A percentile compares a stretch with the other conserved stretches of the same genome.
Evolutionary conservation across 1,140 invertebrate genomes (phyloP).

Genomic region (Meloidogyne hapla): DNA sequence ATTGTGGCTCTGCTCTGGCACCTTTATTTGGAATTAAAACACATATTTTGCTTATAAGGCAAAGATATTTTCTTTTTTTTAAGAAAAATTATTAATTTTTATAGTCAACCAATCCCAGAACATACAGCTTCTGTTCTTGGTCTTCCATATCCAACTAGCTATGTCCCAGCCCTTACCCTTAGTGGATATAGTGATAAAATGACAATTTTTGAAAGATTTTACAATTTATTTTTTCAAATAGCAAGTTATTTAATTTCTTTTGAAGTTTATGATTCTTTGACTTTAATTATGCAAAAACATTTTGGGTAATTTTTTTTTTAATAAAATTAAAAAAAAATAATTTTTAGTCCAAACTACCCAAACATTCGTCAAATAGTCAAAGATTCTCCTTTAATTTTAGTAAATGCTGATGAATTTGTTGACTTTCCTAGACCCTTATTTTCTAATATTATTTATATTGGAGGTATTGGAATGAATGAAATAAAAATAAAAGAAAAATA

Average conservation of each 20-base stretch:
- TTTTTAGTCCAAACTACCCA: slow-evolving; percentile 42
- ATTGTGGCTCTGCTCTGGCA: slow-evolving; percentile 31
- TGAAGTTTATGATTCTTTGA: slow-evolving; percentile 15
- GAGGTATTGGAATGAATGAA: slow-evolving; percentile 33
- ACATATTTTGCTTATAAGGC: slow-evolving; percentile 29
- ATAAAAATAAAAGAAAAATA: slow-evolving; percentile 7
- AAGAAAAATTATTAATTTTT: slow-evolving; percentile 14
- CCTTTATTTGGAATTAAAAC: slow-evolving; percentile 29
- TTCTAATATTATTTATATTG: slow-evolving; percentile 42
- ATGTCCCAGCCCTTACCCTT: slow-evolving; percentile 36
- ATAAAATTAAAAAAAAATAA: background rate
- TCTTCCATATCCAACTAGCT: slow-evolving; percentile 37
- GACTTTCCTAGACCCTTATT: slow-evolving; percentile 40
- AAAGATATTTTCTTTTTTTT: too few relatives aligned
- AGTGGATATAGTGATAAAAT: slow-evolving; percentile 34
- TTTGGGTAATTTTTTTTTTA: slow-evolving; percentile 33
- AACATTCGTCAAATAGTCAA: slow-evolving; percentile 24
- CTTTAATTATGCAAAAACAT: slow-evolving; percentile 37
- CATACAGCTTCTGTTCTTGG: slow-evolving; percentile 32
- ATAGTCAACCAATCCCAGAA: slow-evolving; percentile 32
- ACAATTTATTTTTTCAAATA: slow-evolving; percentile 20
- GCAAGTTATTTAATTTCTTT: background rate
- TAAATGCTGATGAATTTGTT: slow-evolving; percentile 41
- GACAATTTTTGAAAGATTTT: slow-evolving; percentile 28
- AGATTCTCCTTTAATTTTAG: slow-evolving; percentile 39